Conservation (phyloP, 2,797 vertebrate species). For the Podarcis siculus region DNA sequence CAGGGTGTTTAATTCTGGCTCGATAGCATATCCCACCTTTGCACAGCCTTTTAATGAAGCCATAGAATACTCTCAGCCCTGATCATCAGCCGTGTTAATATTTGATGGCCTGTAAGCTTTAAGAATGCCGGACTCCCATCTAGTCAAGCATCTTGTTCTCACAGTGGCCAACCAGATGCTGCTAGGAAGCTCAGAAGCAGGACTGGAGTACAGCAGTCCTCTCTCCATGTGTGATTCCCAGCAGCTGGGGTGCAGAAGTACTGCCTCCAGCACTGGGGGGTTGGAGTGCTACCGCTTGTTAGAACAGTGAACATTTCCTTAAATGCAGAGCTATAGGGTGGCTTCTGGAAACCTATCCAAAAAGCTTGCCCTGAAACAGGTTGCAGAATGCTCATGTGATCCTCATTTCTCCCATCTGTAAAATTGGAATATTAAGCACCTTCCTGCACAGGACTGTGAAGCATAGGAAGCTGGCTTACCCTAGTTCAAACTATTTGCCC, state of each 20-base stretch:
- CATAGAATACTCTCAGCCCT: background rate
- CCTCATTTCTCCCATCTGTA: background rate
- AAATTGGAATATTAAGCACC: background rate
- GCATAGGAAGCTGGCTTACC: background rate
- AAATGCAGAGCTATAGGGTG: background rate
- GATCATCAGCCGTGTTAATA: too few species aligned
- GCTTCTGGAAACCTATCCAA: background rate
- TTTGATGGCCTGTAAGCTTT: background rate
- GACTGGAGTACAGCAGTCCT: too few species aligned
- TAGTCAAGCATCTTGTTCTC: too few species aligned
- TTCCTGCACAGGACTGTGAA: background rate
- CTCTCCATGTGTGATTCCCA: too few species aligned
- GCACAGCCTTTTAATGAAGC: background rate
- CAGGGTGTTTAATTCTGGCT: background rate
- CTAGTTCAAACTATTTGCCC: background rate
- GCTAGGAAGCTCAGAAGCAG: too few species aligned
- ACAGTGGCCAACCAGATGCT: too few species aligned
- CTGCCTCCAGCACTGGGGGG: too few species aligned
- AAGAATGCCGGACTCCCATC: too few species aligned
- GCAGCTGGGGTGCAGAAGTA: too few species aligned
- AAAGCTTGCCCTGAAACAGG: background rate
- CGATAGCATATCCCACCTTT: background rate
- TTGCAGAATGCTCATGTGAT: background rate
- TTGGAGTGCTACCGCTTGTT: too few species aligned
- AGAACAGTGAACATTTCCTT: background rate